Percentiles rank a stretch among this genome's conserved stretches.
Conservation (phyloP, 92 coral and sea anemone genomes). For the Umimayanthus chanpuru region DNA sequence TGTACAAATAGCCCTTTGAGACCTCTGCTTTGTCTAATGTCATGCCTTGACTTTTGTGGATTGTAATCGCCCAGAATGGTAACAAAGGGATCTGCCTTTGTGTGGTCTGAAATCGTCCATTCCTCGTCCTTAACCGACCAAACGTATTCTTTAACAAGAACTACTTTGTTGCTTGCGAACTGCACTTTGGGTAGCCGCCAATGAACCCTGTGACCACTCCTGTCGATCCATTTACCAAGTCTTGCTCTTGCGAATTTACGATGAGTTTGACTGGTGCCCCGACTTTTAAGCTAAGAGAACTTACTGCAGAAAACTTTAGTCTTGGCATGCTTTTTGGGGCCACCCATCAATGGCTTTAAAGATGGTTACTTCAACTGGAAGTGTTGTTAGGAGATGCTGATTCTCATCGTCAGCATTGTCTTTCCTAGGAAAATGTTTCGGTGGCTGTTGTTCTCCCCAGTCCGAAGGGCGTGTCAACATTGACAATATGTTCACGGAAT, state of each 20-base stretch:
- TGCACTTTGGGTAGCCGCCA: conserved; percentile 44
- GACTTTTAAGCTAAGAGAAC: conserved; percentile 20
- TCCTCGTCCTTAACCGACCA: conserved; percentile 1
- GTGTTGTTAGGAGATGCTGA: not conserved
- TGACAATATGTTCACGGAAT: conserved; percentile 16
- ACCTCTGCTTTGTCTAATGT: conserved; percentile 43
- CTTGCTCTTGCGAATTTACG: conserved; percentile 4
- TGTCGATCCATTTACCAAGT: conserved; percentile 52
- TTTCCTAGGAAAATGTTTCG: conserved; percentile 7
- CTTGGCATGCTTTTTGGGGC: not conserved
- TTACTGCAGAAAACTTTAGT: no score
- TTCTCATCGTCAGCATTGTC: conserved; percentile 37
- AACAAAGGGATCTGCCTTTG: conserved; percentile 34
- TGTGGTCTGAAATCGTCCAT: not conserved
- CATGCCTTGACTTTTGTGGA: conserved; percentile 38
- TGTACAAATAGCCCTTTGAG: conserved; percentile 26
- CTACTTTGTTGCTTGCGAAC: conserved; percentile 21
- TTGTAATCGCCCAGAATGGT: conserved; percentile 43
- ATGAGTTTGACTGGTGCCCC: conserved; percentile 55
- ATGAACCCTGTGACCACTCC: conserved; percentile 40
- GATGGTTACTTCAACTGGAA: conserved; percentile 26
- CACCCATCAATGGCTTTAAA: conserved; percentile 51
- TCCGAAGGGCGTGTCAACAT: conserved; percentile 31
- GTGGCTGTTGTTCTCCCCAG: conserved; percentile 9
- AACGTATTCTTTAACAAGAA: conserved; percentile 28